A percentile compares a stretch with the other conserved stretches of the same genome.
phyloP scores from a whole-genome alignment of 1,140 invertebrate species.

The Euwallacea similis region DNA sequence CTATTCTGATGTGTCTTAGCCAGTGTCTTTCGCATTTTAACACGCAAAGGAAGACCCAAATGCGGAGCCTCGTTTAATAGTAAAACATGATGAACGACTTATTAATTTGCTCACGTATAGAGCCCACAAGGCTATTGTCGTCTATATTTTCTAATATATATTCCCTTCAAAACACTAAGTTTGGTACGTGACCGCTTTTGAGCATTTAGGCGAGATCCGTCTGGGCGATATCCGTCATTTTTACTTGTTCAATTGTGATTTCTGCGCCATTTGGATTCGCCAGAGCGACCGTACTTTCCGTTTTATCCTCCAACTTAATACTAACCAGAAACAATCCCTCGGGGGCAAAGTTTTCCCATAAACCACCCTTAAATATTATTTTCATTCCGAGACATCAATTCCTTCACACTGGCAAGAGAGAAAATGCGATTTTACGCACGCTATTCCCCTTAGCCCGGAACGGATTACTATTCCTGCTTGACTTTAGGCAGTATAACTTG shows the following conservation, averaged over 20 bases:
- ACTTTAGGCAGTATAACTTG: constrained; percentile 19
- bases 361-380: constrained; percentile 42
- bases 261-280: neutral
- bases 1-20: neutral
- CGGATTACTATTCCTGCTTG: constrained; percentile 32
- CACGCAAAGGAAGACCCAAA: no score
- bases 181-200: constrained; percentile 17
- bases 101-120: constrained; percentile 20
- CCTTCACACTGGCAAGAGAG: constrained; percentile 35
- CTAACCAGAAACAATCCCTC: constrained; percentile 3
- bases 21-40: no score
- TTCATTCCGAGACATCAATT: constrained; percentile 48
- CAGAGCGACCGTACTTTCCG: no score
- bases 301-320: no score
- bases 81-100: constrained; percentile 2
- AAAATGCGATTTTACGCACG: constrained; percentile 34
- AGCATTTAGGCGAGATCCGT: constrained; percentile 9
- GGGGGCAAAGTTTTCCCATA: constrained; percentile 25
- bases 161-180: constrained; percentile 21
- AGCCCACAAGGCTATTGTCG: constrained; percentile 12
- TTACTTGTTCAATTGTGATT: constrained; percentile 4
- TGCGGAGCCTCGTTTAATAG: no score
- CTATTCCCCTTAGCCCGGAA: constrained; percentile 9
- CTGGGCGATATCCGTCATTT: constrained; percentile 13
- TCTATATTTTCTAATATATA: constrained; percentile 26